These are phyloP conservation scores for Arvicola amphibius DNA, from an alignment of 2,797 vertebrate genomes.

Conservation along the genomic window DNA sequence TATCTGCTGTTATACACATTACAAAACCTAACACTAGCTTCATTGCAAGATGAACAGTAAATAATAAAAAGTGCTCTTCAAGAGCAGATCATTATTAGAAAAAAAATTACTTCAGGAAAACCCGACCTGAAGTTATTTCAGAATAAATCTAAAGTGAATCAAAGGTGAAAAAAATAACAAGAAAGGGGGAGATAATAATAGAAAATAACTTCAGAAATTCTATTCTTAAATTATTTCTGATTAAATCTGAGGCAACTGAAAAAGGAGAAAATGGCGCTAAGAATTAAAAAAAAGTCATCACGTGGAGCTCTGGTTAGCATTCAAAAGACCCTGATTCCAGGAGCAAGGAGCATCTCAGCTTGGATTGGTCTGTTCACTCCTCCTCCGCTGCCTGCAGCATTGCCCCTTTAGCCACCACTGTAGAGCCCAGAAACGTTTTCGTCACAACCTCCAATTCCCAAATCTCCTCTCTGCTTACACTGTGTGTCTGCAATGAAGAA, in stretches of 20 bases:
- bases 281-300: background rate
- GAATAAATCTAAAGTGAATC: constrained; percentile 45
- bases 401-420: background rate
- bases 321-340: background rate
- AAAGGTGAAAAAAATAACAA: constrained; percentile 13
- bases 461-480: background rate
- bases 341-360: background rate
- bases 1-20: background rate
- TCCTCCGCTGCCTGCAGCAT: background rate
- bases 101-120: constrained; percentile 48
- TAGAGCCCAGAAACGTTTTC: background rate
- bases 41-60: constrained; percentile 1
- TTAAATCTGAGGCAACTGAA: constrained; percentile 30
- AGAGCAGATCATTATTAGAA: background rate
- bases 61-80: constrained; percentile 24
- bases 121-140: background rate
- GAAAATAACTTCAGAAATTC: background rate
- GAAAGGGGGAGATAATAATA: background rate
- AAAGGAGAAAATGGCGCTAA: background rate
- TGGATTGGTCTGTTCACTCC: too few relatives aligned
- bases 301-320: background rate
- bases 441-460: background rate
- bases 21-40: background rate
- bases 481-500: background rate
- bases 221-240: constrained; percentile 47